A percentile compares a stretch with the other conserved stretches of the same genome.
These are phyloP conservation scores for Numenius arquata DNA, from an alignment of 2,113 vertebrate species.

Conservation along the genomic window DNA sequence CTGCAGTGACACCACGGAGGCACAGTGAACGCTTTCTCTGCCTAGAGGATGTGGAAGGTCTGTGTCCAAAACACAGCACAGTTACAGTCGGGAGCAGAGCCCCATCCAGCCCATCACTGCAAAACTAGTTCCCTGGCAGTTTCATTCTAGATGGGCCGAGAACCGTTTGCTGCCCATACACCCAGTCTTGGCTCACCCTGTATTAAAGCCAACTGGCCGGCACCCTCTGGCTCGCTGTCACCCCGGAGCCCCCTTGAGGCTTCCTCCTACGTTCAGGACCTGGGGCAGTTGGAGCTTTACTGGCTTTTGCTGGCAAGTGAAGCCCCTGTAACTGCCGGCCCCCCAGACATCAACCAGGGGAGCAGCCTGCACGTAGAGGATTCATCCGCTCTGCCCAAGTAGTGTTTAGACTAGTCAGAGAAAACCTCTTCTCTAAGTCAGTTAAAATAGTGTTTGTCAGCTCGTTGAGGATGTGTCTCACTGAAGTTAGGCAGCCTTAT, in stretches of 20 bases:
- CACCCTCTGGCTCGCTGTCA: not conserved
- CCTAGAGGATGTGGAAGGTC: rapidly evolving
- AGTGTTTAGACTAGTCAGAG: not conserved
- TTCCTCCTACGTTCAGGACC: not conserved
- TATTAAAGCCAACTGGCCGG: not conserved
- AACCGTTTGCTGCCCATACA: not conserved
- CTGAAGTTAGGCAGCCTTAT: not conserved
- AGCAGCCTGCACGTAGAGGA: not conserved
- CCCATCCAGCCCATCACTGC: not conserved
- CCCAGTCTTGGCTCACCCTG: not conserved
- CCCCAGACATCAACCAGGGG: not conserved
- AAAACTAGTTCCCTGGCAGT: not conserved
- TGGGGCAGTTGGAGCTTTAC: not conserved
- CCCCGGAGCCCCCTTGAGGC: not conserved
- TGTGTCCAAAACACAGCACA: not conserved
- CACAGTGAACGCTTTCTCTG: not conserved
- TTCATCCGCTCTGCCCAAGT: not conserved
- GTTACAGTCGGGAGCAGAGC: not conserved
- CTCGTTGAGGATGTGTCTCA: not conserved
- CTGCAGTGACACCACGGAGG: not conserved
- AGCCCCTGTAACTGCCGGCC: not conserved
- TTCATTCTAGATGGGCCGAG: not conserved
- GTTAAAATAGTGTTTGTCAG: not conserved
- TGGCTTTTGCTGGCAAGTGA: not conserved
- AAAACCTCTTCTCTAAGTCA: not conserved